Conservation (phyloP, 2,113 vertebrate genomes). For the Onychorhynchus coronatus region DNA sequence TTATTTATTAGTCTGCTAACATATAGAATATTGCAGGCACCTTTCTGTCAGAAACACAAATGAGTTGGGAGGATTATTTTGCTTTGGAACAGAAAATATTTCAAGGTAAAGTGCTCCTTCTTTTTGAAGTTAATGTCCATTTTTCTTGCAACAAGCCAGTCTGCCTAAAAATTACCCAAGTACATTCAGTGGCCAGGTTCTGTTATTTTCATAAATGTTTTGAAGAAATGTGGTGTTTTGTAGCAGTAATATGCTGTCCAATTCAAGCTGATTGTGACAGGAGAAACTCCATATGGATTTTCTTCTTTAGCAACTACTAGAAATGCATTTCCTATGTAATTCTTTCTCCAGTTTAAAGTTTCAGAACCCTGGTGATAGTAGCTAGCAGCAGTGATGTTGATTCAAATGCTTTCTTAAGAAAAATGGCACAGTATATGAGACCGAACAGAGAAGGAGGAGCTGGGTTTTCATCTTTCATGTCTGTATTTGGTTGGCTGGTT, state of each 20-base stretch:
- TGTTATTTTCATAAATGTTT: neutral
- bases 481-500: neutral
- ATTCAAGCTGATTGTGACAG: neutral
- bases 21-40: neutral
- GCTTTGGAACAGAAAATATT: neutral
- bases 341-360: neutral
- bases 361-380: neutral
- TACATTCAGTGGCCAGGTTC: neutral
- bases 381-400: neutral
- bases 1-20: neutral
- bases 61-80: neutral
- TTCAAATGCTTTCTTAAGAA: neutral
- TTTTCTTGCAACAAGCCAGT: neutral
- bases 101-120: neutral
- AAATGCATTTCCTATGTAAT: neutral
- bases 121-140: neutral
- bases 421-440: neutral
- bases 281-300: neutral
- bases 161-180: neutral
- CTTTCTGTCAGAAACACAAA: neutral
- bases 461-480: neutral
- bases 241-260: neutral
- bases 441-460: neutral
- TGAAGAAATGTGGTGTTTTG: neutral
- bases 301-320: neutral